Evolutionary conservation across 2,888 invertebrate genomes (phyloP), one percentile per base, ranked within the genome.

Genomic region (Sceliomorpha sp.): DNA sequence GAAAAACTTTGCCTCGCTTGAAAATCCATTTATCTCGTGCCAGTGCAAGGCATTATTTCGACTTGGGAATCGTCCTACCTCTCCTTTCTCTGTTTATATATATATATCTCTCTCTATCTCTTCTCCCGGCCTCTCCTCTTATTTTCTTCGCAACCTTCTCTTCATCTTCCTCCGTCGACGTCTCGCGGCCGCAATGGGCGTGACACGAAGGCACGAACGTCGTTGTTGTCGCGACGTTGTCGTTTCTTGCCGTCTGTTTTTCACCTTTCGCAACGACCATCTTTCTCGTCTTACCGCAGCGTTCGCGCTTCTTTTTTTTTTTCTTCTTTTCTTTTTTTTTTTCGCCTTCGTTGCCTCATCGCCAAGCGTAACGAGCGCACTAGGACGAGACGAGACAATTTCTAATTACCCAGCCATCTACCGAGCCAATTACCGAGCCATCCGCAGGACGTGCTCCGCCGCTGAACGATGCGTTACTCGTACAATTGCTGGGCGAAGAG

Each of bases 1-100:
- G 48, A 56, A 53, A 70, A 63, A 60, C 62, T 70, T 60, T 58
- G 48, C 56, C n/a, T 63, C 51, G 50, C 45, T 45, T 31, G 63
- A 64, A 69, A 63, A 72, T 71, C 73, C 71, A 74, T 74, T 74
- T 73, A 74, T 74, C 73, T 67, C 53, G 63, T 58, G 66, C 44
- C 59, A 47, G 58, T 50, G 48, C 53, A 53, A 62, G 62, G 60
- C 55, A 62, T 58, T 66, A 62, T 60, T 72, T 62, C 64, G 56
- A 62, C 53, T 58, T 60, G 26, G 24, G 13, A 51, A 40, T 67
- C 60, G 32, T 48, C 2, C 8, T 39, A 6, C 27, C 40, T 27
- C n/a, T 29, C 29, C 32, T 47, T 20, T 37, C 17, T 7, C 17
- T 37, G 37, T 39, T 26, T 17, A 1, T 31, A 10, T 36, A 34